Conservation (phyloP, 2,888 invertebrate species). For the Melanostoma scalare region DNA sequence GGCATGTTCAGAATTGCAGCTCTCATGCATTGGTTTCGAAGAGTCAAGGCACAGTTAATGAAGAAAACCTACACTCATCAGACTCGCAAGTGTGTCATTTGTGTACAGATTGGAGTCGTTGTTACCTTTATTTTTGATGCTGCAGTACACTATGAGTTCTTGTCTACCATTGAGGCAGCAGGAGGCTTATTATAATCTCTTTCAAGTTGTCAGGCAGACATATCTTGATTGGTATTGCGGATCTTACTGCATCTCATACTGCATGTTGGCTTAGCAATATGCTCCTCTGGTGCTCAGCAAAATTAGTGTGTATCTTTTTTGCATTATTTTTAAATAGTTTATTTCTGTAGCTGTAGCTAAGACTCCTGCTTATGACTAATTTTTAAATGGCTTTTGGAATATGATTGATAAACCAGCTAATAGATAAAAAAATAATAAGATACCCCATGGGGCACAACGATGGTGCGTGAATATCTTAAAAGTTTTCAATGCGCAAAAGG, state of each 20-base stretch:
- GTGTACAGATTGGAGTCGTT: conserved; percentile 67
- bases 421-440: conserved; percentile 17
- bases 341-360: conserved; percentile 20
- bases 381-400: conserved; percentile 28
- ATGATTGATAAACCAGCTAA: conserved; percentile 26
- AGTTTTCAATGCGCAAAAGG: no score
- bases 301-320: conserved; percentile 20
- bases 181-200: conserved; percentile 72
- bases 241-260: conserved; percentile 54
- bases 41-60: conserved; percentile 57
- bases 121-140: conserved; percentile 66
- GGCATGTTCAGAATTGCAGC: conserved; percentile 37
- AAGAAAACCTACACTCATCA: conserved; percentile 72
- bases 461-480: not conserved
- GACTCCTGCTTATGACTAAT: conserved; percentile 25
- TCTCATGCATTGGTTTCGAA: conserved; percentile 44
- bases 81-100: conserved; percentile 64
- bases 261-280: conserved; percentile 31
- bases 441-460: conserved; percentile 6
- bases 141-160: conserved; percentile 66
- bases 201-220: conserved; percentile 68
- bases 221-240: conserved; percentile 70
- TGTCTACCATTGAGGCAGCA: conserved; percentile 59
- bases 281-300: conserved; percentile 20
- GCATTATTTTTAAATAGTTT: conserved; percentile 26